Evolutionary conservation across 2,113 vertebrate species (phyloP), one percentile per base, ranked within the genome.

Genomic region (Plectropomus leopardus): DNA sequence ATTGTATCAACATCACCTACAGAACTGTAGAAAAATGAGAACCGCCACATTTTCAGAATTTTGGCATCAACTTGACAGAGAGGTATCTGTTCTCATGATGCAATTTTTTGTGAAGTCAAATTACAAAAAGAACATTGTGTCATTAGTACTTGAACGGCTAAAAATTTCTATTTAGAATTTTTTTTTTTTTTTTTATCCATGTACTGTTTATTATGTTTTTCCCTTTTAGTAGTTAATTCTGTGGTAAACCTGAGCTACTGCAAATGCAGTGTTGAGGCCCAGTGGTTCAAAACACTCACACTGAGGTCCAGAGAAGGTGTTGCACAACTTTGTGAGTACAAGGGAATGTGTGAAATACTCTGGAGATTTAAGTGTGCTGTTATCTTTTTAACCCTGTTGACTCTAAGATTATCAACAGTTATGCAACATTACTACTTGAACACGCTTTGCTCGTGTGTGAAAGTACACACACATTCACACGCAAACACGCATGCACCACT

Each of bases 351-450:
- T 23, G 16, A 61, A 64, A 54, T 53, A 53, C 36, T 60, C 1
- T 30, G 24, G 34, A 34, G 55, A 68, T 60, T 60, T 50, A 63
- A 72, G n/a, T 64, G 24, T 13, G 32, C 28, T 68, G 44, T 82
- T 55, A 28, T 78, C 44, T 61, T 28, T 74, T 36, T 15, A 36
- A 59, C 10, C 17, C 13, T 57, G 58, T 71, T 74, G 30, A 72
- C 54, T 78, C 72, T 36, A 51, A 45, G 47, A 80, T 83, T 44
- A 48, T n/a, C 10, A 24, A 28, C 61, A 70, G 80, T 51, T 69
- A 54, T 55, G 58, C 32, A 73, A 48, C 24, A 23, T 1, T 51
- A 58, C 19, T 57, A n/a, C 30, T 45, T 5, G 14, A 30, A 57
- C 26, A 73, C 32, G 32, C 60, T 47, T 40, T 28, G 7, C 14